A percentile compares a stretch with the other conserved stretches of the same genome.
Conservation (phyloP, 1,140 invertebrate species). For the Papilio polytes region DNA sequence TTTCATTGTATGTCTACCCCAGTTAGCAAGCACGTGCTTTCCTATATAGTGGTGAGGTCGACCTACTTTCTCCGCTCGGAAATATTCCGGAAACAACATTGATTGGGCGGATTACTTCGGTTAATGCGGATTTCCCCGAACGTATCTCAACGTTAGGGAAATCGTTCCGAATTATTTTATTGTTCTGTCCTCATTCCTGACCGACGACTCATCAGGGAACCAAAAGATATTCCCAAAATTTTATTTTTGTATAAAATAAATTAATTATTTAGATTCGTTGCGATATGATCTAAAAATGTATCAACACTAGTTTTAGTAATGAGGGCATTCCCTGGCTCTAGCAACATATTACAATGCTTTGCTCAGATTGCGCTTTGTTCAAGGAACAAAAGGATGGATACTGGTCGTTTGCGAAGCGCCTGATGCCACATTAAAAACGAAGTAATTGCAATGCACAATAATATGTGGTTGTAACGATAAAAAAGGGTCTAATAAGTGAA, state of each 20-base stretch:
- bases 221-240: background rate
- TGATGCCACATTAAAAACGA: background rate
- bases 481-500: background rate
- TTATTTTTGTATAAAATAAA: background rate
- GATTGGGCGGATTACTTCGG: slow-evolving; percentile 17
- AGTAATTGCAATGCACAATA: background rate
- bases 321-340: background rate
- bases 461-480: background rate
- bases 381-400: background rate
- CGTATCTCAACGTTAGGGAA: background rate
- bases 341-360: background rate
- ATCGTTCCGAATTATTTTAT: slow-evolving; percentile 1
- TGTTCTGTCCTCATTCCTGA: slow-evolving; percentile 1
- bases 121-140: slow-evolving; percentile 20
- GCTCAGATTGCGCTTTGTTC: slow-evolving; percentile 21
- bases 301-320: background rate
- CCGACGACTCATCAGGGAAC: background rate
- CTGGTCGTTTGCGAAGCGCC: background rate
- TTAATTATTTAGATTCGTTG: background rate
- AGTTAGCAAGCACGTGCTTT: background rate
- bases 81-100: slow-evolving; percentile 17
- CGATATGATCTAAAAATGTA: background rate
- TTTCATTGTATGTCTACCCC: background rate
- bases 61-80: slow-evolving; percentile 4
- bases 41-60: background rate